These are phyloP conservation scores for Addax nasomaculatus DNA, from an alignment of 2,113 vertebrate genomes.

Conservation along the genomic window DNA sequence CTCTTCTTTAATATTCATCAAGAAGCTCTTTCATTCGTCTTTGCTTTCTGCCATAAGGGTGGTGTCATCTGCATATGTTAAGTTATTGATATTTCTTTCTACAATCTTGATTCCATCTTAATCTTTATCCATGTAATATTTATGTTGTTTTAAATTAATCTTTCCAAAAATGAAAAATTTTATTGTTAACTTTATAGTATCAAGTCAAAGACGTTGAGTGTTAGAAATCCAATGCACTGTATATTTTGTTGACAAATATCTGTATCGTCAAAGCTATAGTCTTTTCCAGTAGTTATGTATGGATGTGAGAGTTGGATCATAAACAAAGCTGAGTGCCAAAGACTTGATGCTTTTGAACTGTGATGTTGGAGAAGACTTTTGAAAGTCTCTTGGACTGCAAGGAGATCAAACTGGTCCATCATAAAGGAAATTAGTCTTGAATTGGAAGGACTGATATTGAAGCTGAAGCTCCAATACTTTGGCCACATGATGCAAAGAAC, in stretches of 20 bases:
- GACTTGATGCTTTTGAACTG: neutral
- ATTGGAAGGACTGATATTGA: neutral
- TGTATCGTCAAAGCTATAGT: neutral
- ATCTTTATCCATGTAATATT: neutral
- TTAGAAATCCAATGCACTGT: neutral
- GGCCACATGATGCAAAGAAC: neutral
- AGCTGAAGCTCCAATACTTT: neutral
- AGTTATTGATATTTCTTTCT: neutral
- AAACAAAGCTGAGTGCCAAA: neutral
- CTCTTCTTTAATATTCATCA: neutral
- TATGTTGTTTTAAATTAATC: neutral
- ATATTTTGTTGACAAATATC: neutral
- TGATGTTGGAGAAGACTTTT: neutral
- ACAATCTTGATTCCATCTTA: neutral
- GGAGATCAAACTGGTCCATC: neutral
- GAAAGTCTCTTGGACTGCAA: neutral
- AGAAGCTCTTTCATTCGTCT: neutral
- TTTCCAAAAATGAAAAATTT: neutral
- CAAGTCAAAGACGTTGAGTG: neutral
- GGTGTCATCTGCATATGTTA: neutral
- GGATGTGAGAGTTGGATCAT: neutral
- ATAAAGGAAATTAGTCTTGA: neutral
- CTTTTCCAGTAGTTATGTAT: neutral
- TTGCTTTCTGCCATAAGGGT: neutral
- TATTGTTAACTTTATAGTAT: neutral